A percentile compares a stretch with the other conserved stretches of the same genome.
Conservation (phyloP, 2,888 invertebrate species). For the Adela reaumurella region DNA sequence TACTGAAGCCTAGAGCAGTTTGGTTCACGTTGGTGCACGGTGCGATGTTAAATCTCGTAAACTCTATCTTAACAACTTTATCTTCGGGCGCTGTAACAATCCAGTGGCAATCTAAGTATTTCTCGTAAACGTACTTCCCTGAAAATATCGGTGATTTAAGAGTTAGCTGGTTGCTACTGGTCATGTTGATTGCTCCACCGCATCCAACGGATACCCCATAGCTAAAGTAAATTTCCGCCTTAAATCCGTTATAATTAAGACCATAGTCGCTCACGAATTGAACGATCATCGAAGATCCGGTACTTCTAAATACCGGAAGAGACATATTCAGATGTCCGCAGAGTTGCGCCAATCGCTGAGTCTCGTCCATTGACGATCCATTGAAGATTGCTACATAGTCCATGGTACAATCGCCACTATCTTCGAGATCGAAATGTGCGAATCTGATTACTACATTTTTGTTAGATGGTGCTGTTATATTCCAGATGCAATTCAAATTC, state of each 20-base stretch:
- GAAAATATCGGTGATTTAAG: slow-evolving; percentile 36
- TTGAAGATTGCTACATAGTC: slow-evolving; percentile 64
- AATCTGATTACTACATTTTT: slow-evolving; percentile 65
- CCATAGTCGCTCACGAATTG: slow-evolving; percentile 39
- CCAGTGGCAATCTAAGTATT: slow-evolving; percentile 75
- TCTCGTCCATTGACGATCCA: slow-evolving; percentile 20
- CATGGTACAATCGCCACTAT: slow-evolving; percentile 39
- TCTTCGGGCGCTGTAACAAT: slow-evolving; percentile 56
- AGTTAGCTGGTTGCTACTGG: slow-evolving; percentile 20
- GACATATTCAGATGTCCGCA: slow-evolving; percentile 63
- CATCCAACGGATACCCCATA: slow-evolving; percentile 59
- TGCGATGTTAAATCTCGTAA: slow-evolving; percentile 53
- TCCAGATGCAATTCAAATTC: slow-evolving; percentile 70
- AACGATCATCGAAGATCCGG: slow-evolving; percentile 57
- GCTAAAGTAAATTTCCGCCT: slow-evolving; percentile 58
- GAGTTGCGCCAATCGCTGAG: slow-evolving; percentile 51
- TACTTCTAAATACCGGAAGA: slow-evolving; percentile 57
- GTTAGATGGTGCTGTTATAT: slow-evolving; percentile 64
- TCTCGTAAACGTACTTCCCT: slow-evolving; percentile 52
- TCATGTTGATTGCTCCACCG: slow-evolving; percentile 63
- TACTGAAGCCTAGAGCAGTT: slow-evolving; percentile 28
- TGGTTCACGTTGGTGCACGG: slow-evolving; percentile 34
- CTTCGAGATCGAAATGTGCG: slow-evolving; percentile 54
- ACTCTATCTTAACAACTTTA: slow-evolving; percentile 59
- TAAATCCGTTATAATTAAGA: slow-evolving; percentile 50